phyloP scores from a whole-genome alignment of 2,888 invertebrate species.

The Pocota personata region DNA sequence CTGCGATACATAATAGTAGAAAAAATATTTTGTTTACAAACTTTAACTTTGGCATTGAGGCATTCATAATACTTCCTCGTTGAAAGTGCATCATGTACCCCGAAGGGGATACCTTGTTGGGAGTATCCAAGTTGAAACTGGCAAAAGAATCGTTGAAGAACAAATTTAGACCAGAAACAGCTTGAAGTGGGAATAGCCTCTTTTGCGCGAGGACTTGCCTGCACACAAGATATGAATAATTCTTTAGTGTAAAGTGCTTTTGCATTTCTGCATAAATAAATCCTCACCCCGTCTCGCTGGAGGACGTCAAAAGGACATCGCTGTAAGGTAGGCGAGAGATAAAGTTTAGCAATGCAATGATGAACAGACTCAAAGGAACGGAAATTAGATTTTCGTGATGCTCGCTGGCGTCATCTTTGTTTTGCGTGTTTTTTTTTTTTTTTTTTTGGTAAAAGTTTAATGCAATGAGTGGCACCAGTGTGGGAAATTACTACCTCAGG shows the following conservation, averaged over 20 bases:
- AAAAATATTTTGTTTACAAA: conserved; percentile 64
- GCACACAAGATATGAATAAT: conserved; percentile 42
- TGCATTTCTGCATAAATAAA: conserved; percentile 45
- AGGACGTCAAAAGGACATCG: conserved; percentile 28
- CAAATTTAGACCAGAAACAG: conserved; percentile 6
- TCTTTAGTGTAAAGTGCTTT: conserved; percentile 24
- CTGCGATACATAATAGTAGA: conserved; percentile 25
- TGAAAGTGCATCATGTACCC: conserved; percentile 1
- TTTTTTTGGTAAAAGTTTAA: conserved; percentile 27
- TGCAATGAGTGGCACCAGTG: conserved; percentile 17
- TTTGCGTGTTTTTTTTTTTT: background rate
- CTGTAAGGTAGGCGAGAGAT: conserved; percentile 8
- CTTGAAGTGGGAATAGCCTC: conserved; percentile 51
- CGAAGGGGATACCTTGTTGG: conserved; percentile 27
- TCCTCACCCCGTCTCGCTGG: background rate
- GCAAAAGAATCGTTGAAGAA: background rate
- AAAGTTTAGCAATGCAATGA: conserved; percentile 63
- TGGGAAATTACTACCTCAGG: background rate
- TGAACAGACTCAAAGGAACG: conserved; percentile 56
- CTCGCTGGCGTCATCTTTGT: background rate
- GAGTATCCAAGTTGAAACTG: conserved; percentile 41
- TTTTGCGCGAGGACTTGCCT: conserved; percentile 12
- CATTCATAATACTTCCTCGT: conserved; percentile 40
- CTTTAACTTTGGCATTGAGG: conserved; percentile 44
- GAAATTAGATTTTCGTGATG: conserved; percentile 59